Evolutionary conservation across 64 coral and sea anemone species (phyloP).

Genomic region (Anthopleura sola): DNA sequence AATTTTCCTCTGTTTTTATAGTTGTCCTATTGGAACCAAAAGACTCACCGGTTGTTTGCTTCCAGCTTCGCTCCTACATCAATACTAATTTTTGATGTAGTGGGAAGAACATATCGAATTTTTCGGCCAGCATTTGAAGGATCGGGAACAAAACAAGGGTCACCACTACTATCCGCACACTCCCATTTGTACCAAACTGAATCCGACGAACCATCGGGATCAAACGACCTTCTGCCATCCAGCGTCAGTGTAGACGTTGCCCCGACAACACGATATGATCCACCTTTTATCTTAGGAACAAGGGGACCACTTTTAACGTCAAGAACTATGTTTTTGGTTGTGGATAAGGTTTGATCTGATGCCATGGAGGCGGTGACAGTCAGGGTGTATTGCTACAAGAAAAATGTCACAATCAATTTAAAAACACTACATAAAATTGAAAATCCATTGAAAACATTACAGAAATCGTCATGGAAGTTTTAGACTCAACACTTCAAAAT

Average conservation of each 20-base stretch:
- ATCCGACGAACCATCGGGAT: slow-evolving; percentile 55
- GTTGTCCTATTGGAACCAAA: no score
- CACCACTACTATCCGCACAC: slow-evolving; percentile 26
- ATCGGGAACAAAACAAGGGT: slow-evolving; percentile 40
- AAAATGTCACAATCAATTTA: neutral
- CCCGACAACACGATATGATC: slow-evolving; percentile 40
- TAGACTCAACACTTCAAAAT: no score
- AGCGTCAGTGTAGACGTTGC: slow-evolving; percentile 28
- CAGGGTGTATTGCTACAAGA: slow-evolving; percentile 51
- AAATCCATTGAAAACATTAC: neutral
- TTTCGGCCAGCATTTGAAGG: slow-evolving; percentile 1
- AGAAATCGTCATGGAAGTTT: no score
- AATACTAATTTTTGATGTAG: slow-evolving; percentile 2
- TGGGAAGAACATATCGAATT: slow-evolving; percentile 29
- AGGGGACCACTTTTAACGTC: slow-evolving; percentile 35
- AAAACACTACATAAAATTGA: neutral
- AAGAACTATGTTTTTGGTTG: slow-evolving; percentile 19
- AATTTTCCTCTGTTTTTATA: no score
- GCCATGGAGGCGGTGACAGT: slow-evolving; percentile 50
- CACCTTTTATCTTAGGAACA: slow-evolving; percentile 40
- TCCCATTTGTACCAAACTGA: slow-evolving; percentile 40
- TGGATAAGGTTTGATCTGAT: slow-evolving; percentile 21
- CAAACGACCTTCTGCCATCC: slow-evolving; percentile 23
- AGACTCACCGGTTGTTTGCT: slow-evolving; percentile 41
- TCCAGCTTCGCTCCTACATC: slow-evolving; percentile 40